Evolutionary conservation across 2,888 invertebrate genomes (phyloP), one percentile per base, ranked within the genome.

Genomic region (Hyposoter didymator): DNA sequence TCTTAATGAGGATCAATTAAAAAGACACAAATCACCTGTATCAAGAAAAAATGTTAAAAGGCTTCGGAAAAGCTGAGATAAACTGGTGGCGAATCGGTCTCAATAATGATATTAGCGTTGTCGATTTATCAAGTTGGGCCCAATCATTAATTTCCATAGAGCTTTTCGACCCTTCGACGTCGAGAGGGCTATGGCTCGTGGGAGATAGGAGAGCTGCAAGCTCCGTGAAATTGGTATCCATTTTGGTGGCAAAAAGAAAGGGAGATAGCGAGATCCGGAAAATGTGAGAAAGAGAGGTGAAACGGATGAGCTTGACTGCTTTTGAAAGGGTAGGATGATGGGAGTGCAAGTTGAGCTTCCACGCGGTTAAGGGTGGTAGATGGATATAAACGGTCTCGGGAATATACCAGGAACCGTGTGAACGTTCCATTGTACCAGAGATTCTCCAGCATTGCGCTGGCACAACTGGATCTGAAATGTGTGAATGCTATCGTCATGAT

Each of bases 151-250:
- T 83, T 83, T 83, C 83, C 47, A 78, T 74, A 39, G 62, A 78
- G 83, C 73, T 83, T 74, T 79, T 69, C 73, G 28, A 28, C 14
- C 39, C n/a, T 49, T 32, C 55, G 28, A 32, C 55, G 28, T 70
- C 55, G 45, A 43, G 35, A 55, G 67, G 22, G 78, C 39, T 67
- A 47, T 28, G n/a, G 14, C 47, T 10, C 47, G 59, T 19, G 67
- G 55, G 14, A 35, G 62, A 64, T 45, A 66, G 74, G 64, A 47
- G 64, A 19, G 62, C 49, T 39, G 72, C 79, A 79, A 72, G 72
- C 79, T 64, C 79, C 78, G 83, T 84, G 83, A 84, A 84, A 84
- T 84, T 84, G 83, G 79, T 78, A 84, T 55, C 67, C 74, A 78
- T 74, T 79, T 59, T 59, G 28, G 74, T 67, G 49, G 75, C 47